These are phyloP conservation scores for Rhincodon typus DNA, from an alignment of 2,797 vertebrate species.

Conservation along the genomic window DNA sequence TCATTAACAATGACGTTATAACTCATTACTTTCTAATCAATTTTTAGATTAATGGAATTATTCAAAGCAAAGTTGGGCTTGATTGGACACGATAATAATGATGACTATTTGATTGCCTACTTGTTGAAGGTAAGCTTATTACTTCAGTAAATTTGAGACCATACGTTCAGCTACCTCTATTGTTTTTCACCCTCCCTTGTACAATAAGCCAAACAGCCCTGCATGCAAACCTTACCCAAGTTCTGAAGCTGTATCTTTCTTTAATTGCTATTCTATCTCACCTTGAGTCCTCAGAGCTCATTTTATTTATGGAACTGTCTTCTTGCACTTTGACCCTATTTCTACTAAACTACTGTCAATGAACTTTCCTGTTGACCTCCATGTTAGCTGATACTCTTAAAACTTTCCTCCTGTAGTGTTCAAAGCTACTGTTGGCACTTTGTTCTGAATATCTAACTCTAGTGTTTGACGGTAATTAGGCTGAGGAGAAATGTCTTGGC, in stretches of 20 bases:
- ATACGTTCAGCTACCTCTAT: neutral
- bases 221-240: neutral
- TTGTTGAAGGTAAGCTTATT: slow-evolving; percentile 60
- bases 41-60: slow-evolving; percentile 61
- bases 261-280: neutral
- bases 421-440: neutral
- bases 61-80: slow-evolving; percentile 70
- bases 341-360: neutral
- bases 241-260: neutral
- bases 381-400: neutral
- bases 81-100: slow-evolving; percentile 54
- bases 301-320: neutral
- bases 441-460: neutral
- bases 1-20: neutral
- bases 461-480: neutral
- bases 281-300: neutral
- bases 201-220: neutral
- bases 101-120: slow-evolving; percentile 59
- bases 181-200: neutral
- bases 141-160: neutral
- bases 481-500: neutral
- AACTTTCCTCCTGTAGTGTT: neutral
- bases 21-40: neutral
- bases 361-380: neutral
- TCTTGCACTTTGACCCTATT: neutral